Conservation (phyloP, 37 sponge, comb jelly and placozoan species). For the Aplysina aerophoba region DNA sequence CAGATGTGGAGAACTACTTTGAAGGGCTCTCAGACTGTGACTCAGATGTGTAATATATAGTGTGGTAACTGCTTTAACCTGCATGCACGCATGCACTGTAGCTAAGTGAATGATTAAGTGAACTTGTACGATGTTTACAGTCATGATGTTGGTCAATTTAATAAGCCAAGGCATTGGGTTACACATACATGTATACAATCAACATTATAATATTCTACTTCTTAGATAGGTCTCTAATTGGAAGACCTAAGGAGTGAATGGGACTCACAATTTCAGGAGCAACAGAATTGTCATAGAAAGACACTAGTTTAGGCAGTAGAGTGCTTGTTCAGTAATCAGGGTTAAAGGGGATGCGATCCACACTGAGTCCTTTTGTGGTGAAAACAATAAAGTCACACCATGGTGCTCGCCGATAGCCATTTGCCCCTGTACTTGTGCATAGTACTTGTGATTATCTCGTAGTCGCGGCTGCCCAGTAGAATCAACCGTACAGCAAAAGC, state of each 20-base stretch:
- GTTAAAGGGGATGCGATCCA: constrained; percentile 48
- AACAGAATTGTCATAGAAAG: constrained; percentile 67
- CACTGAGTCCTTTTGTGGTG: constrained; percentile 39
- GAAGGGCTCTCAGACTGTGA: no score
- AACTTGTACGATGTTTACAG: constrained; percentile 7
- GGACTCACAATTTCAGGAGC: constrained; percentile 71
- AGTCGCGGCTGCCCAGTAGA: constrained; percentile 13
- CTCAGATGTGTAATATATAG: no score
- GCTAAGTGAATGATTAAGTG: not conserved
- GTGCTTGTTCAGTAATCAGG: constrained; percentile 32
- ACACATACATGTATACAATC: constrained; percentile 23
- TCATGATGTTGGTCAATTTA: constrained; percentile 8
- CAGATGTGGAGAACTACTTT: constrained; percentile 21
- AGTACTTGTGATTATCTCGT: constrained; percentile 30
- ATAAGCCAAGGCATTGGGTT: constrained; percentile 16
- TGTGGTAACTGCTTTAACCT: not conserved
- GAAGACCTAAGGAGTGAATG: constrained; percentile 40
- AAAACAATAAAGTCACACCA: constrained; percentile 71
- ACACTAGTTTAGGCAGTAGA: constrained; percentile 39
- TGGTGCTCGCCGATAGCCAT: constrained; percentile 48
- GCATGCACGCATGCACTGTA: not conserved
- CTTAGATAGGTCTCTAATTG: constrained; percentile 43
- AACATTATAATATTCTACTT: not conserved
- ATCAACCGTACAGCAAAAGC: constrained; percentile 34
- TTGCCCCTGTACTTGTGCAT: constrained; percentile 60